Conservation (phyloP, 2,797 vertebrate species). For the Parauchenoglanis punctatus region DNA sequence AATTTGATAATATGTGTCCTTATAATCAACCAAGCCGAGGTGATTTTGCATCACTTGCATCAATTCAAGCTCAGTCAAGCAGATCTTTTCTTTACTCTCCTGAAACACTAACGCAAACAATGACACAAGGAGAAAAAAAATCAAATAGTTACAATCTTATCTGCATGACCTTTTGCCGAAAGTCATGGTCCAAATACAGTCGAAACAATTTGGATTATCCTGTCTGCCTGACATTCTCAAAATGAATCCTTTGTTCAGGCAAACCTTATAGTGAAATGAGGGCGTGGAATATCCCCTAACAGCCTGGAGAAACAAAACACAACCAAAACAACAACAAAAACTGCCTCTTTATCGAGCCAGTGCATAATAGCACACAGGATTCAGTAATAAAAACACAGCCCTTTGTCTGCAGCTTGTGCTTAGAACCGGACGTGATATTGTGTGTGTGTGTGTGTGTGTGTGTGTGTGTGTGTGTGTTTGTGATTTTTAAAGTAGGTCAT, state of each 20-base stretch:
- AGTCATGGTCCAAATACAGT: constrained; percentile 33
- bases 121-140: background rate
- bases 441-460: constrained; percentile 6
- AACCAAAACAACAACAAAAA: constrained; percentile 15
- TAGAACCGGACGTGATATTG: background rate
- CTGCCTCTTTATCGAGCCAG: background rate
- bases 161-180: constrained; percentile 10
- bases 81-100: background rate
- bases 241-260: constrained; percentile 43
- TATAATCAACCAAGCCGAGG: background rate
- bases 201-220: constrained; percentile 53
- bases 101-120: constrained; percentile 21
- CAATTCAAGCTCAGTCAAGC: background rate
- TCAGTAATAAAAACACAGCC: background rate
- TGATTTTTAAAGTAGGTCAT: constrained; percentile 1
- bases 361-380: background rate
- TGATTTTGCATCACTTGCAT: background rate
- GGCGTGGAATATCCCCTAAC: background rate
- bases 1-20: background rate
- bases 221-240: constrained; percentile 49
- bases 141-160: constrained; percentile 14
- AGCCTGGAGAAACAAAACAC: constrained; percentile 33
- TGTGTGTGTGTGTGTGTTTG: background rate
- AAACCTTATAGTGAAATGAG: constrained; percentile 10
- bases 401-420: constrained; percentile 4